Percentiles rank a stretch among this genome's conserved stretches.
These are phyloP conservation scores for Equus przewalskii DNA, from an alignment of 2,113 vertebrate genomes.

Conservation along the genomic window DNA sequence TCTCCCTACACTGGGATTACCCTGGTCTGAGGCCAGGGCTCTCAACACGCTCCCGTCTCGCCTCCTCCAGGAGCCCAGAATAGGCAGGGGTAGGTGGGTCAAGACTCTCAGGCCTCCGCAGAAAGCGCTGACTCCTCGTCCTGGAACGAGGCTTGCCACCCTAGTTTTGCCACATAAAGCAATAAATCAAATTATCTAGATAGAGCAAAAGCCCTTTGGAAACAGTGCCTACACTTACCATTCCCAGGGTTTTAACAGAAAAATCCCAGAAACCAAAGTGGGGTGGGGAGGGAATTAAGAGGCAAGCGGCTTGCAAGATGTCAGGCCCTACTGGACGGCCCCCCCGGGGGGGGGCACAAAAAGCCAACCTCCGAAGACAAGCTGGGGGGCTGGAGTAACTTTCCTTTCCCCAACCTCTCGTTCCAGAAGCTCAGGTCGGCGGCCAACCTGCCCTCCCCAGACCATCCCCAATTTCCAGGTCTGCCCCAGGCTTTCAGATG, in stretches of 20 bases:
- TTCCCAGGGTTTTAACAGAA: not conserved
- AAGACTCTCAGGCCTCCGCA: not conserved
- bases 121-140: constrained; percentile 48
- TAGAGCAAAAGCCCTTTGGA: constrained; percentile 42
- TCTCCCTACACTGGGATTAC: not conserved
- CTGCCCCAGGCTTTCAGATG: constrained; percentile 19
- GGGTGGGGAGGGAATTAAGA: not conserved
- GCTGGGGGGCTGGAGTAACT: not conserved
- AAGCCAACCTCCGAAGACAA: not conserved
- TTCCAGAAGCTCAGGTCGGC: not conserved
- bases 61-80: not conserved
- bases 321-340: not conserved
- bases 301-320: not conserved
- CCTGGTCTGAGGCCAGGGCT: not conserved
- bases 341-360: rapidly evolving
- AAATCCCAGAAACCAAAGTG: not conserved
- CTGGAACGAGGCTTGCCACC: constrained; percentile 2
- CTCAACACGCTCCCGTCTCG: not conserved
- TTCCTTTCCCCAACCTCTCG: not conserved
- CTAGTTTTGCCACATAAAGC: constrained; percentile 62
- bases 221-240: not conserved
- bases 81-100: not conserved
- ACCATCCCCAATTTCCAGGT: not conserved
- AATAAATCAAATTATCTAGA: constrained; percentile 69
- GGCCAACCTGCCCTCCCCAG: not conserved